These are phyloP conservation scores for Microplitis demolitor DNA, from an alignment of 1,140 invertebrate species.

Conservation along the genomic window DNA sequence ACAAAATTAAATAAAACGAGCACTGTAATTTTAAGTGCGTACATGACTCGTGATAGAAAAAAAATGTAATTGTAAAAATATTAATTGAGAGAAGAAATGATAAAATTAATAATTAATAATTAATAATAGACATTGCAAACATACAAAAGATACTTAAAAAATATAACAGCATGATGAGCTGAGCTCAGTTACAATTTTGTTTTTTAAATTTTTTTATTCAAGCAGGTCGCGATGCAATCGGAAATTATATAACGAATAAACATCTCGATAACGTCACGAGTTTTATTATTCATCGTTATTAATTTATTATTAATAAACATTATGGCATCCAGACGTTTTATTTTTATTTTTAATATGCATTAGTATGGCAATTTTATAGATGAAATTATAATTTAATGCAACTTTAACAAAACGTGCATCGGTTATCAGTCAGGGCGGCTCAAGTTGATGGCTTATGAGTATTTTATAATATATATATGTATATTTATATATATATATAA, in stretches of 20 bases:
- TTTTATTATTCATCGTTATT: conserved; percentile 4
- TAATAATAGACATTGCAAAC: neutral
- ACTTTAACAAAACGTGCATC: conserved; percentile 39
- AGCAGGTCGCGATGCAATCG: conserved; percentile 20
- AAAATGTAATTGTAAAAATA: neutral
- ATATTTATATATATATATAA: conserved; percentile 42
- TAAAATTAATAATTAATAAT: neutral
- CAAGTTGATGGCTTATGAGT: conserved; percentile 27
- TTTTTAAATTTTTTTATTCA: neutral
- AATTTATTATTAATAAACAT: conserved; percentile 4
- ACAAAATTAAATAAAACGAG: neutral
- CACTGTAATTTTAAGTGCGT: neutral
- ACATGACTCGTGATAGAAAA: neutral
- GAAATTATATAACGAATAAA: neutral
- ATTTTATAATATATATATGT: conserved; percentile 35
- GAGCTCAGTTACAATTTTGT: neutral
- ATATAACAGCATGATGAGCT: neutral
- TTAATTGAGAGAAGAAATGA: neutral
- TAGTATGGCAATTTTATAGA: neutral
- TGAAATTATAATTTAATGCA: neutral
- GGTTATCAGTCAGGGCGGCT: conserved; percentile 47
- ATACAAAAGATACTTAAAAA: neutral
- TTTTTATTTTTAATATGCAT: neutral
- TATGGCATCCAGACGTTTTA: neutral
- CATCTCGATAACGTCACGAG: conserved; percentile 1